A percentile compares a stretch with the other conserved stretches of the same genome.
phyloP scores from a whole-genome alignment of 2,888 invertebrate genomes.

The Pomacea canaliculata region DNA sequence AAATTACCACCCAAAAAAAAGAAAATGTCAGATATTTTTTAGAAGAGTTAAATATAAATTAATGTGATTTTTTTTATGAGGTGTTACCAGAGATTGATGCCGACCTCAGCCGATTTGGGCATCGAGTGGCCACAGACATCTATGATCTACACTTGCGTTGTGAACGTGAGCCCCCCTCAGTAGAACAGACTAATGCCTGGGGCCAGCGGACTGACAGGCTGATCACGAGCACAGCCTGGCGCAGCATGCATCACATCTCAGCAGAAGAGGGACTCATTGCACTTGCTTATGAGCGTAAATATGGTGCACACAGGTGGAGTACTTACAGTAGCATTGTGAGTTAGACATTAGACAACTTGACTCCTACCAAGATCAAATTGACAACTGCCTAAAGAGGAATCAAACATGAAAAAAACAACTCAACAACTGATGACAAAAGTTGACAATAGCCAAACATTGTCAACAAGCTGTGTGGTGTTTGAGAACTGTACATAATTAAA shows the following conservation, averaged over 20 bases:
- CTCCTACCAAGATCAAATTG: too few relatives aligned
- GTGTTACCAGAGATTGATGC: constrained; percentile 55
- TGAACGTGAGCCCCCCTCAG: constrained; percentile 71
- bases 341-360: too few relatives aligned
- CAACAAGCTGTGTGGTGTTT: too few relatives aligned
- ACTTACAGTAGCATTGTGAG: too few relatives aligned
- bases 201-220: constrained; percentile 72
- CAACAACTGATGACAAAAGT: too few relatives aligned
- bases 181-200: constrained; percentile 73
- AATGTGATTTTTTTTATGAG: neutral
- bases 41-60: neutral
- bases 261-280: constrained; percentile 74
- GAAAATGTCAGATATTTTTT: too few relatives aligned
- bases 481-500: too few relatives aligned
- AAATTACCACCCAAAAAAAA: too few relatives aligned
- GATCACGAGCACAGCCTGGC: constrained; percentile 73
- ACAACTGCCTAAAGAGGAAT: too few relatives aligned
- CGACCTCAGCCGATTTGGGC: constrained; percentile 73
- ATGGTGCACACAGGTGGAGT: constrained; percentile 65
- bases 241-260: constrained; percentile 71
- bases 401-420: too few relatives aligned
- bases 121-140: constrained; percentile 71
- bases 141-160: constrained; percentile 70
- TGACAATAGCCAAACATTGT: too few relatives aligned
- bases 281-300: constrained; percentile 71